A percentile compares a stretch with the other conserved stretches of the same genome.
These are phyloP conservation scores for Platycnemis pennipes DNA, from an alignment of 2,888 invertebrate species.

Conservation along the genomic window DNA sequence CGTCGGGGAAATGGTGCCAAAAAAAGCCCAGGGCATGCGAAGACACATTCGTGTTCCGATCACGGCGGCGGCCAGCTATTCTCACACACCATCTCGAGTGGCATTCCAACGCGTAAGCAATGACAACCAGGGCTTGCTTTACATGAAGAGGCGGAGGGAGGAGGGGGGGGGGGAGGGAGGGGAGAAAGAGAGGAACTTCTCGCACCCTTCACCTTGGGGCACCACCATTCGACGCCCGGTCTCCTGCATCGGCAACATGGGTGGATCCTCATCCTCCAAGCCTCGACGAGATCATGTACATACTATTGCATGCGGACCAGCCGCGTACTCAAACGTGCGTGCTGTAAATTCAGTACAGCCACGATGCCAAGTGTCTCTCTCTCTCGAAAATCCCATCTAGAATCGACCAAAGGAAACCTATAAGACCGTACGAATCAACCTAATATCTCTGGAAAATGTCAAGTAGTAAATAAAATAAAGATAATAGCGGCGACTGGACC, in stretches of 20 bases:
- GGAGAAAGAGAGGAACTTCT: neutral
- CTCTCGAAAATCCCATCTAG: neutral
- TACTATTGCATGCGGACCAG: neutral
- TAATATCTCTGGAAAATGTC: no score
- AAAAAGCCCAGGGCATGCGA: constrained; percentile 23
- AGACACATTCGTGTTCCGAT: constrained; percentile 57
- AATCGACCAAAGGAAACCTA: neutral
- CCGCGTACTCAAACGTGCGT: neutral
- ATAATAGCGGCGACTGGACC: no score
- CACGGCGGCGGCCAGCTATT: constrained; percentile 41
- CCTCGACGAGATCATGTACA: neutral
- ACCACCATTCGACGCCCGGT: neutral
- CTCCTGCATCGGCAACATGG: neutral
- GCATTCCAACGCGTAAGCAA: constrained; percentile 56
- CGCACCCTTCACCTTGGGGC: constrained; percentile 4
- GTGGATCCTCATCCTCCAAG: neutral
- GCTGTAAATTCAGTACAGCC: neutral
- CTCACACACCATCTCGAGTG: constrained; percentile 25
- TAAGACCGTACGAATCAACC: no score
- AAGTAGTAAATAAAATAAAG: no score
- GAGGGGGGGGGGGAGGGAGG: neutral
- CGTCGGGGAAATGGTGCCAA: constrained; percentile 32
- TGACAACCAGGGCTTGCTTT: constrained; percentile 54
- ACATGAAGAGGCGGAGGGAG: neutral
- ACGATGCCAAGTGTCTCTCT: neutral